Base-by-base conservation (phyloP, 2,113 vertebrate genomes). In the Oostethus manadensis region DNA sequence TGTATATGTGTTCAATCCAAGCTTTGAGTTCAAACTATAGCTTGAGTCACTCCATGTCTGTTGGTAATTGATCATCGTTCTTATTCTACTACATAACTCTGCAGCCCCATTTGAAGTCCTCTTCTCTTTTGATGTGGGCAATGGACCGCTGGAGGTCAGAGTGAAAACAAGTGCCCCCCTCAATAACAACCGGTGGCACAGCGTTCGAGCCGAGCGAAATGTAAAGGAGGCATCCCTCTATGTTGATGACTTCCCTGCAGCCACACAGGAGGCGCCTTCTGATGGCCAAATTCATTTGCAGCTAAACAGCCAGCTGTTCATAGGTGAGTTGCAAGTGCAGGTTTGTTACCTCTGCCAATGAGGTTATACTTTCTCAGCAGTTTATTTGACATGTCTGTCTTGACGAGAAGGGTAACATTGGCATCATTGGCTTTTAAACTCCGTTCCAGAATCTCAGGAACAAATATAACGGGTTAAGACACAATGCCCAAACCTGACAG, bases 61-160 rank as follows among this genome's bases (percentile, higher is more conserved):
- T 50, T 16, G 9, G 48, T 23, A 6, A 17, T n/a, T 29, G 15
- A 1, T 26, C 23, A 17, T 35, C 16, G 35, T n/a, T 53, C 11
- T 13, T 8, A 8, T 35, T 7, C 29, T 2, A 11, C 13, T 22
- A 8, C 17, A 13, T 54, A 18, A 6, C 29, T 47, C 7, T 40
- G 35, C 82, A 99, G 97, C 94, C 66, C 91, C 95, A 0, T 82
- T 77, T 3, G 90, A 93, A 71, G 93, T 99, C 13, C 55, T 90
- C 10, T 96, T 99, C 83, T 97, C 96, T 2, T 96, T 97, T 2
- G 95, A 99, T 0, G 96, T 99, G 81, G 97, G 97, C 7, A 98
- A 98, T 15, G 96, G 97, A 7, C 94, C 93, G 0, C 87, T 89
- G 0, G 94, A 94, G 75, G 88, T 98, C 57, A 80, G 63, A 0